Percentiles rank a stretch among this genome's conserved stretches.
Conservation (phyloP, 2,797 vertebrate species). For the Sebastiscus albofasciatus region DNA sequence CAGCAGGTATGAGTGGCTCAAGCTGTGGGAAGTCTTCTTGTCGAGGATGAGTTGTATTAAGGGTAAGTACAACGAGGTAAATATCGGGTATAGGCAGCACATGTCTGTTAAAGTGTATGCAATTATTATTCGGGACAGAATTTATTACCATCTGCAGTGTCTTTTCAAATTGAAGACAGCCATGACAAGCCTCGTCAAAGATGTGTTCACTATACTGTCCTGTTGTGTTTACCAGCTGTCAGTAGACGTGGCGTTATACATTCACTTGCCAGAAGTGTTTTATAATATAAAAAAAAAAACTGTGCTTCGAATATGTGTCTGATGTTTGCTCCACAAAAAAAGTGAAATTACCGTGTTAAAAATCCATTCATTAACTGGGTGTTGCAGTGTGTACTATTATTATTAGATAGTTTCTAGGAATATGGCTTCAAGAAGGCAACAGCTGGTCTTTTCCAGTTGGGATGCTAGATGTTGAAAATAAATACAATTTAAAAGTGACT, state of each 20-base stretch:
- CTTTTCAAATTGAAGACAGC: neutral
- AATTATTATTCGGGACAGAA: neutral
- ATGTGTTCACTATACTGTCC: neutral
- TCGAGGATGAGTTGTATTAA: neutral
- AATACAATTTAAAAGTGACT: too few species aligned
- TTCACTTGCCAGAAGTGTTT: neutral
- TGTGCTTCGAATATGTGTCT: neutral
- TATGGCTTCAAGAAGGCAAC: too few species aligned
- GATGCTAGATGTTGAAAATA: too few species aligned
- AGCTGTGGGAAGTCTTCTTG: neutral
- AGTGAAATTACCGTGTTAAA: too few species aligned
- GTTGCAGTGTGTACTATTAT: too few species aligned
- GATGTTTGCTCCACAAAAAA: neutral
- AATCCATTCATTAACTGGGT: accelerated
- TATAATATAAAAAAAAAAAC: neutral
- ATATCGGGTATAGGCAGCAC: neutral
- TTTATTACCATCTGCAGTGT: neutral
- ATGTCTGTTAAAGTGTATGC: neutral
- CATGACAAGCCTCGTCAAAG: neutral
- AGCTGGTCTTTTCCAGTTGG: too few species aligned
- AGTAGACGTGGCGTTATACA: neutral
- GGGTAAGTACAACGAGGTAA: neutral
- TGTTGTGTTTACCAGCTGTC: neutral
- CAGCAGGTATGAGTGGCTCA: neutral
- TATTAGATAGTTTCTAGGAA: too few species aligned